phyloP scores from a whole-genome alignment of 2,113 vertebrate genomes.

The Tragelaphus scriptus region DNA sequence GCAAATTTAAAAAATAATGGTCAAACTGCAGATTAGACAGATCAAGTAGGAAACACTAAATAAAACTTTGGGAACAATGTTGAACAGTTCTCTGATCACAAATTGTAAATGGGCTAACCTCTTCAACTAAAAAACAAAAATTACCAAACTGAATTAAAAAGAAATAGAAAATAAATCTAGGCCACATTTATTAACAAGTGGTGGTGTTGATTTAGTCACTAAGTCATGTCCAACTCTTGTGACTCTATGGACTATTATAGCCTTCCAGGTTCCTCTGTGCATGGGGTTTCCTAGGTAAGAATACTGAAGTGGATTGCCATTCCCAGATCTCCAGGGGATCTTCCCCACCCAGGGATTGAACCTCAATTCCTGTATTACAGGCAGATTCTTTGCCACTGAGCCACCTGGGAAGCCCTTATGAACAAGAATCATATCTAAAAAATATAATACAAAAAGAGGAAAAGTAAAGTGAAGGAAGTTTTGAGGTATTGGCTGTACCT shows the following conservation, averaged over 20 bases:
- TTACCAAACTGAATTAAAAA: neutral
- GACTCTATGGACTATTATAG: neutral
- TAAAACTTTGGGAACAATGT: neutral
- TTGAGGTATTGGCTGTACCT: neutral
- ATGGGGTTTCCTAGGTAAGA: neutral
- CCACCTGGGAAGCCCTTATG: neutral
- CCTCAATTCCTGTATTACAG: neutral
- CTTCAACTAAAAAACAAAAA: neutral
- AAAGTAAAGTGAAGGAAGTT: neutral
- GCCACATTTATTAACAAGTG: neutral
- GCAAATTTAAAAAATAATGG: neutral
- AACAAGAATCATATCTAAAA: neutral
- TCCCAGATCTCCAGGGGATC: neutral
- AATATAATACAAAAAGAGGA: neutral
- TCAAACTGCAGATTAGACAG: neutral
- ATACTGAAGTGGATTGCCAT: neutral
- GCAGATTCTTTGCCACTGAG: neutral
- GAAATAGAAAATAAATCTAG: neutral
- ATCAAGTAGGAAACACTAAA: neutral
- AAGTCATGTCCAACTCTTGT: neutral
- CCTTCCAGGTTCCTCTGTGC: neutral
- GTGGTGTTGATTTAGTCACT: neutral
- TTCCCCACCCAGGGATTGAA: neutral
- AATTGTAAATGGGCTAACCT: neutral
- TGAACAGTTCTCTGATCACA: neutral